Evolutionary conservation across 2,888 invertebrate species (phyloP).

Genomic region (Oxyteleia sp.): DNA sequence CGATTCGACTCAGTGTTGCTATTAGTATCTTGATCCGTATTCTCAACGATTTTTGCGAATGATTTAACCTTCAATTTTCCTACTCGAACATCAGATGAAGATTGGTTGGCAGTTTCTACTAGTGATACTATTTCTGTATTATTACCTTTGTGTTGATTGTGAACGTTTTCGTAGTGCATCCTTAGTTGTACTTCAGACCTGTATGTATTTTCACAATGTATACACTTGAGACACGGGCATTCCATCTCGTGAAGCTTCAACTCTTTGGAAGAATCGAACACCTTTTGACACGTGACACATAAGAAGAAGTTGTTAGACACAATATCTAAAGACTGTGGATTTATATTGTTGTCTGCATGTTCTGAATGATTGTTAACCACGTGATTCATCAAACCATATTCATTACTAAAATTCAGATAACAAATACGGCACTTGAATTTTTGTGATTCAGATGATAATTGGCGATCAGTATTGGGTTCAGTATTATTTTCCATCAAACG

Average conservation of each 20-base stretch:
- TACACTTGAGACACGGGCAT: slow-evolving; percentile 42
- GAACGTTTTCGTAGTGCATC: slow-evolving; percentile 50
- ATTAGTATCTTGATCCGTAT: not conserved
- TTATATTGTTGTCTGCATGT: not conserved
- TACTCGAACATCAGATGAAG: slow-evolving; percentile 12
- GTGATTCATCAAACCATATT: slow-evolving; percentile 48
- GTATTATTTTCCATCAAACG: not conserved
- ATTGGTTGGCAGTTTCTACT: not conserved
- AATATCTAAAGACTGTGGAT: not conserved
- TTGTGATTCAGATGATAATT: not conserved
- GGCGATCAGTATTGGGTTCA: not conserved
- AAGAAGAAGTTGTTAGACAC: slow-evolving; percentile 50
- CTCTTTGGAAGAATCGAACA: slow-evolving; percentile 34
- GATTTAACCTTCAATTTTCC: slow-evolving; percentile 69
- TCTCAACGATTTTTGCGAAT: slow-evolving; percentile 59
- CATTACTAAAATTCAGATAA: slow-evolving; percentile 10
- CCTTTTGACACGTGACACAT: slow-evolving; percentile 46
- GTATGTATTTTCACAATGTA: slow-evolving; percentile 31
- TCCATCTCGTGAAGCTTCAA: slow-evolving; percentile 40
- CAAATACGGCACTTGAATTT: slow-evolving; percentile 47
- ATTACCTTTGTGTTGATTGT: slow-evolving; percentile 2
- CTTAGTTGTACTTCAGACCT: slow-evolving; percentile 48
- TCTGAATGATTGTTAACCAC: slow-evolving; percentile 29
- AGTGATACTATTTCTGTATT: not conserved
- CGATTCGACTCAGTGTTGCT: slow-evolving; percentile 15